Base-by-base conservation (phyloP, 2,888 invertebrate genomes). In the Leptarthrus brevirostris region DNA sequence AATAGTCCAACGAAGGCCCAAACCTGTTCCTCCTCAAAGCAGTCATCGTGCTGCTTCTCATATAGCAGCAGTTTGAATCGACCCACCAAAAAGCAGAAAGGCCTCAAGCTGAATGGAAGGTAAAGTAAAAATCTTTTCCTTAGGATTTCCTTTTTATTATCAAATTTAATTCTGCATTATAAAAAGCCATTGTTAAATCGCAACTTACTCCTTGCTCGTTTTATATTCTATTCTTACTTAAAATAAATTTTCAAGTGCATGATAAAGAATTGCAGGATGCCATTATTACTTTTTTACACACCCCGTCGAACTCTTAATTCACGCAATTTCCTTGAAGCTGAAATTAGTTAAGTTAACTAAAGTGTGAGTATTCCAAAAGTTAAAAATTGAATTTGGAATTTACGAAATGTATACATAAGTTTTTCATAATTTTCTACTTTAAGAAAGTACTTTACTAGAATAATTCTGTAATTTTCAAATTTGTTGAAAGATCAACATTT, bases 1-100 rank as follows among this genome's bases (percentile, higher is more conserved):
- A 76, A 75, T 49, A 78, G 76, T 73, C 76, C 77, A 72, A 75
- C 76, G 18, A 76, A 77, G 75, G 77, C 81, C 74, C 82, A 82
- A 71, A 79, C 79, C 71, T 79, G 82, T 74, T 81, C 82, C 78
- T 81, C 83, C 76, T 79, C 82, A 52, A 82, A 83, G 78, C 81
- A 82, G 75, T 83, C 84, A 79, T 83, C 83, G 74, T 74, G 75
- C 70, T 76, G 75, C 69, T 75, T 76, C 47, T 82, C 82, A 74
- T 83, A 83, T 79, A 83, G 83, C 77, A 85, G 83, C 76, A 84
- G 84, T 79, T 83, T 85, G 78, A 84, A 84, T 78, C 80, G 84
- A 30, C 82, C 82, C 80, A 82, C 82, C 64, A 83, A 83, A 71
- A 79, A 82, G 73, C 83, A 83, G 77, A 84, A 84, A 79, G 82